phyloP scores from a whole-genome alignment of 2,797 vertebrate genomes.

The Catamblyrhynchus diadema region DNA sequence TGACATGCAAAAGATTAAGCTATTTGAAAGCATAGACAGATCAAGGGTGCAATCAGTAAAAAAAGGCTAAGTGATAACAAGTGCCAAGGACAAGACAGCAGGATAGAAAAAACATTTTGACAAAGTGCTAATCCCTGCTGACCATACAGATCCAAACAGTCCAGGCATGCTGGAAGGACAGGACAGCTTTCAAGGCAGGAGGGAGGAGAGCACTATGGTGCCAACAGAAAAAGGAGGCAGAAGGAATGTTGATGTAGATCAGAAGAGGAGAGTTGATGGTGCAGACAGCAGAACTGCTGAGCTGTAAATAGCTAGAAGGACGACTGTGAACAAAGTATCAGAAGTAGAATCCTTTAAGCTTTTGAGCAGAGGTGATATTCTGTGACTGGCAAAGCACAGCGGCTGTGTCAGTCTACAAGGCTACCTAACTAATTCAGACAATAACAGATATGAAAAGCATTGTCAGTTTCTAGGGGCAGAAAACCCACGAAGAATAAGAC shows the following conservation, averaged over 20 bases:
- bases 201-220: rapidly evolving
- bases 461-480: background rate
- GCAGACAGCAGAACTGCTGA: background rate
- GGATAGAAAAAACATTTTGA: background rate
- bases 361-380: background rate
- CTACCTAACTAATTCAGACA: background rate
- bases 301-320: slow-evolving; percentile 36
- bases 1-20: background rate
- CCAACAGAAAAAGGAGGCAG: background rate
- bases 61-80: background rate
- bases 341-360: background rate
- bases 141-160: background rate
- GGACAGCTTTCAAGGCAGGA: background rate
- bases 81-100: background rate
- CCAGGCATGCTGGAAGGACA: background rate
- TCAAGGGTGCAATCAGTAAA: background rate
- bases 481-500: background rate
- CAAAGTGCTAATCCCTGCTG: slow-evolving; percentile 1
- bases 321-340: background rate
- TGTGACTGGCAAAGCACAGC: background rate
- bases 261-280: background rate
- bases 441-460: background rate
- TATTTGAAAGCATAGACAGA: background rate
- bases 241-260: background rate
- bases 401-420: background rate